These are phyloP conservation scores for Haliclona indistincta DNA, from an alignment of 37 sponge, comb jelly and placozoan species.

Conservation along the genomic window DNA sequence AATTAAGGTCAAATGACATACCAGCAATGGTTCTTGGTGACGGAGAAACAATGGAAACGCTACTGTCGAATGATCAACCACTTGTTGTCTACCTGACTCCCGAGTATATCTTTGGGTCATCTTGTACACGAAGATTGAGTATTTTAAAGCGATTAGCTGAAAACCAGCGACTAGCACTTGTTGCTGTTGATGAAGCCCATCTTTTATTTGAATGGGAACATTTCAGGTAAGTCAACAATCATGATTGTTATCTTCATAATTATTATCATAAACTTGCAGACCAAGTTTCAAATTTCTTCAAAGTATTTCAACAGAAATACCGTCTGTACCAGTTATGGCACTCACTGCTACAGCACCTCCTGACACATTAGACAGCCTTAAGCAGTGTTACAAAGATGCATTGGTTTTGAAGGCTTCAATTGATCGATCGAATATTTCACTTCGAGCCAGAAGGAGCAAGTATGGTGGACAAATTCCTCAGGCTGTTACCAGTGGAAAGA, in stretches of 20 bases:
- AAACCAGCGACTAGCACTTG: not conserved
- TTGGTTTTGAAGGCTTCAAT: not conserved
- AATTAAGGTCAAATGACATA: not conserved
- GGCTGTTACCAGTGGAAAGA: conserved; percentile 3
- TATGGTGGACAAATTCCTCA: conserved; percentile 4
- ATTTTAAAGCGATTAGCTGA: not conserved
- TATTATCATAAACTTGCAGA: not conserved
- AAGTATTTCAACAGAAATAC: not conserved
- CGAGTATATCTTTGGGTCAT: conserved; percentile 6
- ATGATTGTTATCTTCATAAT: not conserved
- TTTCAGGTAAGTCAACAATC: too few species aligned
- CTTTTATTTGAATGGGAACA: conserved; percentile 18
- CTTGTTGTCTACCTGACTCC: conserved; percentile 10
- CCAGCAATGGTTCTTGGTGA: conserved; percentile 1
- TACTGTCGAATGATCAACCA: not conserved
- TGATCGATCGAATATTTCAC: not conserved
- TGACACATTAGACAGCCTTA: not conserved
- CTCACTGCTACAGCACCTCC: too few species aligned
- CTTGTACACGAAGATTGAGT: not conserved
- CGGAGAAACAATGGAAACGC: not conserved
- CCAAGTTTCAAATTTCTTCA: conserved; percentile 10
- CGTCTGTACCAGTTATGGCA: too few species aligned
- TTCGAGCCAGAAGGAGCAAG: not conserved
- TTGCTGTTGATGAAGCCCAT: conserved; percentile 5
- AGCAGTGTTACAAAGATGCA: not conserved